Conservation (phyloP, 2,113 vertebrate species). For the Calyptommatus sinebrachiatus region DNA sequence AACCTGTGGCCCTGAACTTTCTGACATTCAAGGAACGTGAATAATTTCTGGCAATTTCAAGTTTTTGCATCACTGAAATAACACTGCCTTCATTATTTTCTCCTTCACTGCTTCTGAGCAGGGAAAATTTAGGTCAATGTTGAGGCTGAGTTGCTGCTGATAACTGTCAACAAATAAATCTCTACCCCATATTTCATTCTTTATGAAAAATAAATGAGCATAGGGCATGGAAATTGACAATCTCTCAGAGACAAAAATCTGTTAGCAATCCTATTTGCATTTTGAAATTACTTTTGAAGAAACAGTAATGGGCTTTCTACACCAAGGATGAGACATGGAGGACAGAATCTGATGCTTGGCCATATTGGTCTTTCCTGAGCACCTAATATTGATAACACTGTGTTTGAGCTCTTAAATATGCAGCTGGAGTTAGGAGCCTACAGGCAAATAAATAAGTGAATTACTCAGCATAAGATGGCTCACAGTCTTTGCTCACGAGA, state of each 20-base stretch:
- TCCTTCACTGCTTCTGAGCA: constrained; percentile 52
- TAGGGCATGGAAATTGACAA: constrained; percentile 61
- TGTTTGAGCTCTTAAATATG: background rate
- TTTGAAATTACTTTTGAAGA: constrained; percentile 71
- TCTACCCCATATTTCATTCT: constrained; percentile 61
- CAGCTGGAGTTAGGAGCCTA: background rate
- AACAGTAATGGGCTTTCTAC: constrained; percentile 53
- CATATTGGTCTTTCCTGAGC: constrained; percentile 3
- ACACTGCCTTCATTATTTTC: constrained; percentile 63
- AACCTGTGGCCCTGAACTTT: constrained; percentile 41
- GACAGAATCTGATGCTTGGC: constrained; percentile 10
- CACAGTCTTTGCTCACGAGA: background rate
- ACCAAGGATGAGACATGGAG: constrained; percentile 40
- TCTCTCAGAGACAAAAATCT: constrained; percentile 61
- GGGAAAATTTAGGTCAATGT: constrained; percentile 65
- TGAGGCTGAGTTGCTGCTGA: constrained; percentile 58
- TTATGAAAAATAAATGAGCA: constrained; percentile 69
- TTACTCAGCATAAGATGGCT: background rate
- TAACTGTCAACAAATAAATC: constrained; percentile 68
- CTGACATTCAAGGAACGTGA: constrained; percentile 35
- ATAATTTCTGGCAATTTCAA: constrained; percentile 50
- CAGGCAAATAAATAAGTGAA: background rate
- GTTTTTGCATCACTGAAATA: constrained; percentile 61
- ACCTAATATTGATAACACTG: constrained; percentile 7
- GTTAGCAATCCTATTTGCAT: constrained; percentile 63